Base-by-base conservation (phyloP, 1,140 invertebrate species). In the Leucophenga varia region DNA sequence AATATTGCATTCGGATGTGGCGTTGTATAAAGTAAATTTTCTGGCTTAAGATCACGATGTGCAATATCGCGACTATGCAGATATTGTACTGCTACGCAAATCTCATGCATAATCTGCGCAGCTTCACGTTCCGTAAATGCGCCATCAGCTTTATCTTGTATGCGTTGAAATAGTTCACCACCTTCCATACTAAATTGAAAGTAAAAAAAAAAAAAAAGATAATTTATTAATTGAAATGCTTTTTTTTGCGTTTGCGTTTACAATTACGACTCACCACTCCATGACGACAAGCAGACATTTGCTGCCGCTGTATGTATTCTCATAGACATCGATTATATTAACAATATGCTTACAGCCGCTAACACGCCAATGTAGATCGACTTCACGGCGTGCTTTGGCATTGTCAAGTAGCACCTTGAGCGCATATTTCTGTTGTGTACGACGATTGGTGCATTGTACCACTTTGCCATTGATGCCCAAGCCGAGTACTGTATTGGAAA, bases 391-490 rank as follows among this genome's bases (percentile, higher is more conserved):
- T 0, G 95, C 91, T 78, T 98, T 98, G 2, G 86, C 79, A 60
- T 86, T 90, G 77, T 98, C 96, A 54, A 92, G 83, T 6, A 99
- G 78, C 18, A 96, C 91, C 84, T 96, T 96, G 12, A 97, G 78
- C 4, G 94, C 93, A 76, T 82, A 94, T 74, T 93, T 93, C 59
- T 85, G 76, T 59, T 84, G 81, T 8, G 80, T 86, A 40, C 77
- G 77, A 55, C 84, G 86, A 16, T 80, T 80, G 55, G 80, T 88
- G 75, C 88, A 90, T 70, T 88, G 82, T 7, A 89, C 85, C 25
- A 93, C 90, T 84, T 97, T 97, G 28, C 96, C 96, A 76, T 97
- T 98, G 55, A 98, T 98, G 12, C 96, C 96, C 19, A 97, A 82
- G n/a, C 96, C 96, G 31, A 99, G 83, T 10, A 98, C 95, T 41